A percentile compares a stretch with the other conserved stretches of the same genome.
phyloP scores from a whole-genome alignment of 2,888 invertebrate species.

The Zelleria hepariella region DNA sequence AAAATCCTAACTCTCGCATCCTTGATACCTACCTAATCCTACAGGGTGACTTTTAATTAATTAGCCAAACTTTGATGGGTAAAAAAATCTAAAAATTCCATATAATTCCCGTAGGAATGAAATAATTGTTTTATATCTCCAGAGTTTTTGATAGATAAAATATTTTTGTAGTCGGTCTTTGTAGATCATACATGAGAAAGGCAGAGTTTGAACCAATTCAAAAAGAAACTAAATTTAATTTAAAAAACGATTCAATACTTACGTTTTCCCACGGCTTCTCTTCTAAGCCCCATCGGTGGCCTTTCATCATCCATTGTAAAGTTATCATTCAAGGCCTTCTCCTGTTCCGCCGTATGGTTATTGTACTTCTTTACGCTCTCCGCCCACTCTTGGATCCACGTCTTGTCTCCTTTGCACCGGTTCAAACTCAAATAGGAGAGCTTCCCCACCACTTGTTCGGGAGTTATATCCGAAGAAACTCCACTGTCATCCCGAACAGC shows the following conservation, averaged over 20 bases:
- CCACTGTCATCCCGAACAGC: slow-evolving; percentile 40
- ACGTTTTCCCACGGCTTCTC: slow-evolving; percentile 50
- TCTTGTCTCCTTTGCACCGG: slow-evolving; percentile 64
- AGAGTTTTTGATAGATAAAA: too few species aligned
- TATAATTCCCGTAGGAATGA: too few species aligned
- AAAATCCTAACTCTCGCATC: too few species aligned
- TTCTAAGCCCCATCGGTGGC: slow-evolving; percentile 50
- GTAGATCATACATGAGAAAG: too few species aligned
- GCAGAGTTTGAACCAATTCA: too few species aligned
- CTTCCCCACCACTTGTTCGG: slow-evolving; percentile 52
- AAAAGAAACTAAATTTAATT: neutral
- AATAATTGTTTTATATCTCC: too few species aligned
- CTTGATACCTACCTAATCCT: too few species aligned
- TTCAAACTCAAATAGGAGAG: slow-evolving; percentile 61
- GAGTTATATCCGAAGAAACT: slow-evolving; percentile 33
- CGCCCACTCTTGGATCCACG: slow-evolving; percentile 78
- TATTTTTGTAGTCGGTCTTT: too few species aligned
- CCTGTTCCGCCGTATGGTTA: slow-evolving; percentile 36
- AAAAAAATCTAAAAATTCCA: too few species aligned
- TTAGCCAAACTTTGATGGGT: too few species aligned
- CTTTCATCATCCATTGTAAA: slow-evolving; percentile 36
- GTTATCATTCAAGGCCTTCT: slow-evolving; percentile 21
- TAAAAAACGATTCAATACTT: slow-evolving; percentile 24
- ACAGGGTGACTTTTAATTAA: neutral
- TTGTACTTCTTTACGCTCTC: slow-evolving; percentile 72